A percentile compares a stretch with the other conserved stretches of the same genome.
Conservation (phyloP, 2,113 vertebrate species). For the Plecotus auritus region DNA sequence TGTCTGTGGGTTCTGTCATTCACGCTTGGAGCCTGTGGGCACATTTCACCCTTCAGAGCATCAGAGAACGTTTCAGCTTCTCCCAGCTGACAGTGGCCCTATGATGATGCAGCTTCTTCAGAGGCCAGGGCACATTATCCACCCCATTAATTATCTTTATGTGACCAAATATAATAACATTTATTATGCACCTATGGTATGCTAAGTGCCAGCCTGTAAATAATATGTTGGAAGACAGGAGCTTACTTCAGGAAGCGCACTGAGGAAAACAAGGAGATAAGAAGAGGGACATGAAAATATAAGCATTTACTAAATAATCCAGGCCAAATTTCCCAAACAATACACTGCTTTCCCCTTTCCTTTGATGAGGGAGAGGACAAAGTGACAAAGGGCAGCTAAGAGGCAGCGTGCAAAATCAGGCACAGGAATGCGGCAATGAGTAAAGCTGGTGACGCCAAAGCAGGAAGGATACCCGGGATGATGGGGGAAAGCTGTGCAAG, state of each 20-base stretch:
- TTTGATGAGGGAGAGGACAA: background rate
- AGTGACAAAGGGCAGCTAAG: background rate
- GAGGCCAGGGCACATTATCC: background rate
- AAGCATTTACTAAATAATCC: background rate
- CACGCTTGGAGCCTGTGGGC: background rate
- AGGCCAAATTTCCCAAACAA: background rate
- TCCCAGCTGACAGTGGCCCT: background rate
- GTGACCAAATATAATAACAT: background rate
- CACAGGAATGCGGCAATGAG: background rate
- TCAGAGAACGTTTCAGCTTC: background rate
- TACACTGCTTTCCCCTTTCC: background rate
- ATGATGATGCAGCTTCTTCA: conserved; percentile 4
- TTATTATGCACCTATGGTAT: background rate
- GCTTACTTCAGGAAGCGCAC: background rate
- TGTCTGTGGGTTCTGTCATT: background rate
- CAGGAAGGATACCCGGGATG: background rate
- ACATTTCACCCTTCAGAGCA: background rate
- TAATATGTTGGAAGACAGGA: background rate
- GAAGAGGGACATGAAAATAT: background rate
- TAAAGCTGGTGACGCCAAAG: background rate
- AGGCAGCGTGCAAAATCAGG: background rate
- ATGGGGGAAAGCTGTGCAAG: background rate
- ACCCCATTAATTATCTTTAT: conserved; percentile 40
- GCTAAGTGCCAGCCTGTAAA: conserved; percentile 25
- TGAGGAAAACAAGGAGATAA: background rate